Base-by-base conservation (phyloP, 2,888 invertebrate genomes). In the Ectobius pallidus region DNA sequence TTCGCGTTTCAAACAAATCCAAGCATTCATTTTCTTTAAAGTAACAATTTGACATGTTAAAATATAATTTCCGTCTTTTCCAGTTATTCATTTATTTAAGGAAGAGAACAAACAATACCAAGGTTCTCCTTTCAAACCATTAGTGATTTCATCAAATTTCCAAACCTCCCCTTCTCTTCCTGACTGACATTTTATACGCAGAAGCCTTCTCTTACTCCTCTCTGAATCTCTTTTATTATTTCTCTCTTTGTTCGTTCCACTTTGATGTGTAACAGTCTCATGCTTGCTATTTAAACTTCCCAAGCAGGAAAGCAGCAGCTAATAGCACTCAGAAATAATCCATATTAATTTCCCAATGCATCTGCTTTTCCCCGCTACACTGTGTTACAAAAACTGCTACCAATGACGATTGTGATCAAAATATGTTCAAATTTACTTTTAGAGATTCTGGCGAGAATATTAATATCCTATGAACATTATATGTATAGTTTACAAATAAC, bases 291-390 rank as follows among this genome's bases (percentile, higher is more conserved):
- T 65, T 65, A 46, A 65, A 65, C 65, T 65, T 46, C 42, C n/a
- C n/a, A 16, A 18, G 32, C 32, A 61, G 61, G n/a, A 9, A 55
- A 55, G 55, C 30, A 61, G 27, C 49, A 27, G n/a, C 65, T 63
- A 65, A 65, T 65, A 46, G 65, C 69, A 69, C 69, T 73, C 72
- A 75, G 72, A 73, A 72, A 75, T 71, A 75, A 73, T 75, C 71
- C 72, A 72, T 70, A 72, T 72, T 75, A 71, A 75, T 75, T 73
- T 75, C 52, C 30, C 72, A 67, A 49, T 73, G 72, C 73, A 75
- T 73, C 73, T 73, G 16, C 52, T 25, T 46, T 65, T 42, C n/a
- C 65, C n/a, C n/a, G 2, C 58, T 30, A 58, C 30, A 25, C 25
- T n/a, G 30, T 58, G 58, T 58, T 22, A 27, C 58, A 58, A 7